Evolutionary conservation across 2,797 vertebrate genomes (phyloP).

Genomic region (Melopsittacus undulatus): DNA sequence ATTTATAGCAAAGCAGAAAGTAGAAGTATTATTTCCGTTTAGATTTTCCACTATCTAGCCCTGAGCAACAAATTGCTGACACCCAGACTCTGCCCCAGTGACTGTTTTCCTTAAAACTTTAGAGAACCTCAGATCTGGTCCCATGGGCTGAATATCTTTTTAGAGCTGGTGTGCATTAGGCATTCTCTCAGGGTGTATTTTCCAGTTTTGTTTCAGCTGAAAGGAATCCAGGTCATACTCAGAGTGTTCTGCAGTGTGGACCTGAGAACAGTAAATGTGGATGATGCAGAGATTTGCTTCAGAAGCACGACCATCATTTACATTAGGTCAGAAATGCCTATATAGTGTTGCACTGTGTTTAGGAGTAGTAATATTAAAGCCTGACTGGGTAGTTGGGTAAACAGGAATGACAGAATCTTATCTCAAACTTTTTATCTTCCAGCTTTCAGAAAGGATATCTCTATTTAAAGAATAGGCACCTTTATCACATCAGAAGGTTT

Average conservation of each 20-base stretch:
- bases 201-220: background rate
- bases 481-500: background rate
- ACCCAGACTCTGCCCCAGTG: background rate
- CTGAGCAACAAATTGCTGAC: background rate
- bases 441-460: background rate
- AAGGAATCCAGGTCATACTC: fast-evolving
- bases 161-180: background rate
- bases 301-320: background rate
- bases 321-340: background rate
- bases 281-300: background rate
- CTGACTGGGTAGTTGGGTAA: background rate
- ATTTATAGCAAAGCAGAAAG: background rate
- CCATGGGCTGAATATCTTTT: background rate
- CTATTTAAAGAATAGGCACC: background rate
- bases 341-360: background rate
- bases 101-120: background rate
- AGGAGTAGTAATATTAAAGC: background rate
- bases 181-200: background rate
- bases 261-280: background rate
- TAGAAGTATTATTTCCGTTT: background rate
- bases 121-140: background rate
- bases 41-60: background rate
- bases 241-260: background rate
- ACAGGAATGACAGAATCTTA: background rate
- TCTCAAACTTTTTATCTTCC: background rate